Evolutionary conservation across 2,113 vertebrate species (phyloP).

Genomic region (Cebus imitator): DNA sequence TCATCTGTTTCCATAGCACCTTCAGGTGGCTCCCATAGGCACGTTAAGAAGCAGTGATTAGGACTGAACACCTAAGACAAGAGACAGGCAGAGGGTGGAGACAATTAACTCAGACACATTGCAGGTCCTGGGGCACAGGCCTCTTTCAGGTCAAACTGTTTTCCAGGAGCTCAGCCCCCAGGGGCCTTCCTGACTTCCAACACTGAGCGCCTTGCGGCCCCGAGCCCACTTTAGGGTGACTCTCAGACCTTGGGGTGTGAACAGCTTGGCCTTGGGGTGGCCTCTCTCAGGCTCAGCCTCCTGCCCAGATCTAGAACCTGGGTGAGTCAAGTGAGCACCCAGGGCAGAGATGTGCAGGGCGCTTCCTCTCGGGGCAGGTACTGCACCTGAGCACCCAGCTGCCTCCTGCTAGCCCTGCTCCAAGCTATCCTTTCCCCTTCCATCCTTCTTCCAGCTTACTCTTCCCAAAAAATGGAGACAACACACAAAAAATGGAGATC

Average conservation of each 20-base stretch:
- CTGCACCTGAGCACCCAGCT: not conserved
- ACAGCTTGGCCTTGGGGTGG: not conserved
- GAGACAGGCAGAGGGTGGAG: not conserved
- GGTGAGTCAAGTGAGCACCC: too few species aligned
- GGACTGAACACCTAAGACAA: not conserved
- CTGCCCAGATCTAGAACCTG: not conserved
- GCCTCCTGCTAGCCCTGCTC: not conserved
- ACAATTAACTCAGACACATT: not conserved
- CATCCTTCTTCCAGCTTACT: not conserved
- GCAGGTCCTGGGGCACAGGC: not conserved
- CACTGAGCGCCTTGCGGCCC: not conserved
- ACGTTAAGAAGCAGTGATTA: not conserved
- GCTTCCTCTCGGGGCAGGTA: rapidly evolving
- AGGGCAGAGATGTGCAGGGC: rapidly evolving
- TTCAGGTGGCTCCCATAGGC: not conserved
- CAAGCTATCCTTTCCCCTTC: not conserved
- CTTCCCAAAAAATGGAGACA: not conserved
- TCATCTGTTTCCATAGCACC: rapidly evolving
- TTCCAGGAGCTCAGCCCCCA: not conserved
- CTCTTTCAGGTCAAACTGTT: not conserved
- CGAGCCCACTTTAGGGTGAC: not conserved
- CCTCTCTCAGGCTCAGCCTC: not conserved
- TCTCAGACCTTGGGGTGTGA: not conserved
- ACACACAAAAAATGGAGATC: too few species aligned
- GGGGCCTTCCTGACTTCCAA: not conserved